A percentile compares a stretch with the other conserved stretches of the same genome.
Evolutionary conservation across 1,140 invertebrate species (phyloP).

Genomic region (Temnothorax longispinosus): DNA sequence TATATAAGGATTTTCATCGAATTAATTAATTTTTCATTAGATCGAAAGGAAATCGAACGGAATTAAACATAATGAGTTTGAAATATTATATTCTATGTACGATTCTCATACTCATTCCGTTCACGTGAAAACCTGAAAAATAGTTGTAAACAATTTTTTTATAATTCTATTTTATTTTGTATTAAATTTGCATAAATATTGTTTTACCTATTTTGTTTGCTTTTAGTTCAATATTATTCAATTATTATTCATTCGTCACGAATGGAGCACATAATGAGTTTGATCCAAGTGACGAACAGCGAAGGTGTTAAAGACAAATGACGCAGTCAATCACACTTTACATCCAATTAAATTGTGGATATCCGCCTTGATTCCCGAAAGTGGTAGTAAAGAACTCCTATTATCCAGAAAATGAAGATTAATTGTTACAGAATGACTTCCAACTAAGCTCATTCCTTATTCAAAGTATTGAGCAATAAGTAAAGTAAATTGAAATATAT

Average conservation of each 20-base stretch:
- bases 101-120: neutral
- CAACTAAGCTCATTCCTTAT: neutral
- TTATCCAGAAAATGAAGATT: conserved; percentile 25
- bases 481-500: neutral
- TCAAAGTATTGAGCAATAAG: neutral
- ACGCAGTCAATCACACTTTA: conserved; percentile 52
- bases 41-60: neutral
- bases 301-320: conserved; percentile 55
- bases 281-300: conserved; percentile 31
- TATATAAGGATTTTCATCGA: neutral
- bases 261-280: conserved; percentile 19
- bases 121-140: neutral
- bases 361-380: neutral
- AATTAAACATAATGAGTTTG: neutral
- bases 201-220: neutral
- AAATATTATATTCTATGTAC: neutral
- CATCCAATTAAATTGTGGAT: conserved; percentile 47
- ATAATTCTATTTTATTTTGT: neutral
- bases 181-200: neutral
- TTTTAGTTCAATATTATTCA: conserved; percentile 3
- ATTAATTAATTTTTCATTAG: conserved; percentile 28
- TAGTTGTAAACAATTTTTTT: neutral
- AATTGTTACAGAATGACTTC: neutral
- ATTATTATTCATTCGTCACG: conserved; percentile 21
- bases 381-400: neutral